Base-by-base conservation (phyloP, 2,888 invertebrate species). In the Cephus sareptanus region DNA sequence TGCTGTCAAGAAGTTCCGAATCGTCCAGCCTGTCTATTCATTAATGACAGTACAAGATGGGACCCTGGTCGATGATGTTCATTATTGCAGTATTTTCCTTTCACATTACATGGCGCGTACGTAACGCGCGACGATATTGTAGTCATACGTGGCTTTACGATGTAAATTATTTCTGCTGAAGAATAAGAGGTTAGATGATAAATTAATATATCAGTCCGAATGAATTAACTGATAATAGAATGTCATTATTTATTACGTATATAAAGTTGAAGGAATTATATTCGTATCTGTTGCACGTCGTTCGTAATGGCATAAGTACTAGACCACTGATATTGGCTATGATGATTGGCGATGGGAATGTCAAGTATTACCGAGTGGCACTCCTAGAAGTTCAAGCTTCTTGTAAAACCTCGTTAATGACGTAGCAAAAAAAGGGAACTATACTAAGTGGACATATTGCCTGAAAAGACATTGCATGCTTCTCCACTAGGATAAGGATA, bases 341-440 rank as follows among this genome's bases (percentile, higher is more conserved):
- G 33, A 74, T 77, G 69, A 68, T 74, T 40, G 30, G 33, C 68
- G 68, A 69, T 35, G 56, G 35, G 74, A 77, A 77, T 77, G 77
- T 74, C 35, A 77, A 77, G 77, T 74, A 69, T 74, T 34, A 34
- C 35, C 33, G 23, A 69, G 56, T 33, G 73, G 73, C 71, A 23
- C 56, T 56, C 23, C 56, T 56, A 56, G 56, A 56, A 56, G 56
- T 56, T 56, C 6, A 23, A 56, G 56, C 56, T 56, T 56, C 56
- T 56, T 15, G 56, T 56, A 71, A 31, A 34, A 71, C 71, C 33
- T 71, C 23, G 15, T 71, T 33, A 71, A 33, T 70, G n/a, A 71
- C 31, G 31, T 31, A 71, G 12, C 13, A 23, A 34, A 71, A 33
- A 33, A 31, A 1, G 11, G 31, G 31, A 71, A 3, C 31, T 31